Evolutionary conservation across 2,888 invertebrate genomes (phyloP).

Genomic region (Drosophila trichaetosa): DNA sequence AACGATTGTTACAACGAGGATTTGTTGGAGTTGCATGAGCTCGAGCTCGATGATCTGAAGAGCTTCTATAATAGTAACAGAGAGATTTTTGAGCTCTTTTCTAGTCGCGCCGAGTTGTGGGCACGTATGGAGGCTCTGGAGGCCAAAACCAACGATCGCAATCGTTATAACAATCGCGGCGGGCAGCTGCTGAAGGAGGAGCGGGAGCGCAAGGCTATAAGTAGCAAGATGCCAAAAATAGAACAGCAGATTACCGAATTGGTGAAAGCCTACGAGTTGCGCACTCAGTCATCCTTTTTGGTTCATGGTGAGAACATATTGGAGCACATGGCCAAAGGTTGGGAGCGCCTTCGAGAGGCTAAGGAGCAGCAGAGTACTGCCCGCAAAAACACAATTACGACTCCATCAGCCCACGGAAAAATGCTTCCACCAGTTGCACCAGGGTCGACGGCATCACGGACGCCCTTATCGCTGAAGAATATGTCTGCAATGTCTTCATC

Average conservation of each 20-base stretch:
- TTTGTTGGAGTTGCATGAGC: slow-evolving; percentile 91
- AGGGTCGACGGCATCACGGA: slow-evolving; percentile 50
- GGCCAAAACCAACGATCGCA: slow-evolving; percentile 91
- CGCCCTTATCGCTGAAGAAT: slow-evolving; percentile 78
- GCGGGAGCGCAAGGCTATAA: slow-evolving; percentile 92
- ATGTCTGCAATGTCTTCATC: slow-evolving; percentile 58
- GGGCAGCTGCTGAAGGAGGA: slow-evolving; percentile 94
- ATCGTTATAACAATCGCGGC: slow-evolving; percentile 94
- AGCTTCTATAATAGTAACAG: slow-evolving; percentile 88
- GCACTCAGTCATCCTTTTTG: slow-evolving; percentile 86
- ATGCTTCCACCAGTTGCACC: slow-evolving; percentile 51
- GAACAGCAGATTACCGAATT: slow-evolving; percentile 88
- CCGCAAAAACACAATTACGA: slow-evolving; percentile 72
- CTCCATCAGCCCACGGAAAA: slow-evolving; percentile 36
- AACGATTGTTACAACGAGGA: slow-evolving; percentile 92
- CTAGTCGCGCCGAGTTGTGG: slow-evolving; percentile 90
- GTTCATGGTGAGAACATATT: slow-evolving; percentile 88
- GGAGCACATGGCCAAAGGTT: slow-evolving; percentile 87
- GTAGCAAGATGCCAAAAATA: slow-evolving; percentile 90
- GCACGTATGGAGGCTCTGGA: slow-evolving; percentile 91
- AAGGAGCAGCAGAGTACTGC: slow-evolving; percentile 85
- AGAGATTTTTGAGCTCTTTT: slow-evolving; percentile 88
- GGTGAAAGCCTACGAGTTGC: slow-evolving; percentile 86
- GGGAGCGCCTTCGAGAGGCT: slow-evolving; percentile 86
- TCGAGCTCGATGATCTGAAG: slow-evolving; percentile 90